Conservation (phyloP, 2,113 vertebrate genomes). For the Athene noctua region DNA sequence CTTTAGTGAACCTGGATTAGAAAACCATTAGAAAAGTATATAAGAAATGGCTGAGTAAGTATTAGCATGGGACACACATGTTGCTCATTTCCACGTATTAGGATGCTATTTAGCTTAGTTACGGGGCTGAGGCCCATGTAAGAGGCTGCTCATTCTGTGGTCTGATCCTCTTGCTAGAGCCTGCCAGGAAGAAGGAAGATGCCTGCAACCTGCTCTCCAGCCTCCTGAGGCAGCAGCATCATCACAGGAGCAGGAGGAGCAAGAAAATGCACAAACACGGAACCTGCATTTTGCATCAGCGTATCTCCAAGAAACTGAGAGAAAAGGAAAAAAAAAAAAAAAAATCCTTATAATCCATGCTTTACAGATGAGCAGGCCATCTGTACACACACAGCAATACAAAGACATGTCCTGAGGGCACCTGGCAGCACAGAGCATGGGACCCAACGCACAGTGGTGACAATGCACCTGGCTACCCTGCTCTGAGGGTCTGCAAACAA, state of each 20-base stretch:
- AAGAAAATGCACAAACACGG: not conserved
- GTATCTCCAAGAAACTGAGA: not conserved
- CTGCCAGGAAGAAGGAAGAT: not conserved
- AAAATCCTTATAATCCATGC: not conserved
- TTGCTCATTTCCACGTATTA: not conserved
- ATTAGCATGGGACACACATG: not conserved
- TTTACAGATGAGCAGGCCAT: not conserved
- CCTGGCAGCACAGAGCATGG: not conserved
- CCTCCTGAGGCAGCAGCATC: not conserved
- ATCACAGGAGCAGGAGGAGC: not conserved
- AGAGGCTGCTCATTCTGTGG: not conserved
- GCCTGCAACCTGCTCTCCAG: not conserved
- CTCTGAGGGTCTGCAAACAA: not conserved
- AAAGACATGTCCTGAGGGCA: not conserved
- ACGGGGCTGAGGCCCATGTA: not conserved
- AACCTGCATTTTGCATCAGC: not conserved
- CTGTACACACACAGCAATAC: not conserved
- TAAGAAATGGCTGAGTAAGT: not conserved
- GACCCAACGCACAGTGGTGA: fast-evolving
- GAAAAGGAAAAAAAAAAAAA: not conserved
- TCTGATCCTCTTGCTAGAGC: not conserved
- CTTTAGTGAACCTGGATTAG: not conserved
- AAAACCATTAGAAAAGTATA: not conserved
- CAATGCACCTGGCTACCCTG: not conserved
- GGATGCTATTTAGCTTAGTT: not conserved